A percentile compares a stretch with the other conserved stretches of the same genome.
Evolutionary conservation across 2,888 invertebrate genomes (phyloP).

Genomic region (Julus scandinavius): DNA sequence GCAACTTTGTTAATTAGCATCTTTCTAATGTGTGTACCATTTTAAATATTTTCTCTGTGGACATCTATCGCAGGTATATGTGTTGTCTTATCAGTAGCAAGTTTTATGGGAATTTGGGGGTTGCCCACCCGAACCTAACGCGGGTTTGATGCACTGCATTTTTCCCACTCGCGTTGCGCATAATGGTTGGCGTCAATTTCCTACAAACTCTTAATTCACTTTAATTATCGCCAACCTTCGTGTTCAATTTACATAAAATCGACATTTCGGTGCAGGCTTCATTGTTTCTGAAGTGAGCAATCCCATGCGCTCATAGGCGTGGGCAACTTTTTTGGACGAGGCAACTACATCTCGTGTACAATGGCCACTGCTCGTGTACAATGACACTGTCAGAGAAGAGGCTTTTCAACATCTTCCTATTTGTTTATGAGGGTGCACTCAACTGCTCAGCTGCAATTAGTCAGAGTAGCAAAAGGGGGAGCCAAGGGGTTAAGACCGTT

Average conservation of each 20-base stretch:
- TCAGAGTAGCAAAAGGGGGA: conserved; percentile 33
- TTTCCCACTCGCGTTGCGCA: not conserved
- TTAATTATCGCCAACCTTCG: not conserved
- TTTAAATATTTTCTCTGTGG: too few species aligned
- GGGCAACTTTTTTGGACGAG: not conserved
- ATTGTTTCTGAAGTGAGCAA: not conserved
- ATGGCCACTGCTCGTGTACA: conserved; percentile 14
- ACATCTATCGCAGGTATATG: not conserved
- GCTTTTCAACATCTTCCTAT: conserved; percentile 5
- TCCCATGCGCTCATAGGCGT: not conserved
- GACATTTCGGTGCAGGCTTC: not conserved
- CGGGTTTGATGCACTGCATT: not conserved
- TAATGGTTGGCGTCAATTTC: not conserved
- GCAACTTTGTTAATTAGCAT: too few species aligned
- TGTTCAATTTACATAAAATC: conserved; percentile 29
- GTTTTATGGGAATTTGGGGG: not conserved
- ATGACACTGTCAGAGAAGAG: conserved; percentile 39
- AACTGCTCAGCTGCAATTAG: not conserved
- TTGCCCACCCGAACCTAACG: not conserved
- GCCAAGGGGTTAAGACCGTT: conserved; percentile 41
- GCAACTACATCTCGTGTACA: not conserved
- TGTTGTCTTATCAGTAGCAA: not conserved
- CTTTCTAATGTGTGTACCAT: too few species aligned
- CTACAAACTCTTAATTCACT: not conserved
- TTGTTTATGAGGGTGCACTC: conserved; percentile 33